Evolutionary conservation across 2,888 invertebrate genomes (phyloP), one percentile per base, ranked within the genome.

Genomic region (Conops quadrifasciatus): DNA sequence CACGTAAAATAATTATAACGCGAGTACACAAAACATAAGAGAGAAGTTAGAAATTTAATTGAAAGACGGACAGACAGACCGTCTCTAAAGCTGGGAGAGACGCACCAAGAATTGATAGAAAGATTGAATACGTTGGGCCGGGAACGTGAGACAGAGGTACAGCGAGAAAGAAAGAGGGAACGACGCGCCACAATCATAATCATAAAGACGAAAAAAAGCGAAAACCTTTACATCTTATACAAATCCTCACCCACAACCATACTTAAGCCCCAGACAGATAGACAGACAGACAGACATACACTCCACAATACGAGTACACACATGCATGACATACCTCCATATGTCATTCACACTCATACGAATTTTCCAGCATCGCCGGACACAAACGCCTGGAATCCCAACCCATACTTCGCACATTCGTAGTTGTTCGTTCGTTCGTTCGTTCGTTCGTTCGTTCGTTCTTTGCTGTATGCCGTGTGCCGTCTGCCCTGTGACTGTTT

Each of bases 1-100:
- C 74, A 74, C 65, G 74, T 74, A 75, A 75, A 58, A 74, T 75
- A 75, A 75, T 75, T 75, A 75, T 74, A 73, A 73, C 68, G 70
- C 72, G 72, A 75, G 73, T 56, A 56, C 68, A 73, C 59, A 70
- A 47, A 75, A 73, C 64, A 68, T 74, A 71, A 63, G 69, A 53
- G 28, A 51, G 49, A 30, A 59, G 67, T 45, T 36, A 67, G 24
- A 58, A 71, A 60, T 60, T 66, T 49, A 45, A 47, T 51, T 66
- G 66, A 71, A 49, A 53, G 62, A 49, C 51, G 28, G 58, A 2
- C n/a, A 28, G 19, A 19, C 58, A 49, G 45, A 45, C 26, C 28
- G 67, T 16, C 28, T 60, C 36, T 36, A 7, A 36, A 7, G 36
- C 36, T 36, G 4, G 26, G 47, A 26, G 26, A 45, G 59, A 21